Conservation (phyloP, 2,888 invertebrate species). For the Callyntrura guangdongensis region DNA sequence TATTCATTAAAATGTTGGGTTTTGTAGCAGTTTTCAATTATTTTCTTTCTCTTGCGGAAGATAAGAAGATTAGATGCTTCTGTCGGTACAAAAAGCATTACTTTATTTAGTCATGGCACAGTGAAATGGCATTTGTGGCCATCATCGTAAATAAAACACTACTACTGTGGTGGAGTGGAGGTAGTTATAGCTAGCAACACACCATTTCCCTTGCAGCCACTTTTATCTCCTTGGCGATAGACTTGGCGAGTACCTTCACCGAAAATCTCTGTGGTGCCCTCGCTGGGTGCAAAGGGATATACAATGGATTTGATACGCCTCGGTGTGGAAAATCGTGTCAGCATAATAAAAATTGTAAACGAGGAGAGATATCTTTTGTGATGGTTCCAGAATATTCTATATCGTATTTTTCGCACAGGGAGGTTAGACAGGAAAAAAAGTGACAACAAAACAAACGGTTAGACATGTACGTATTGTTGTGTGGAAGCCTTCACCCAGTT, state of each 20-base stretch:
- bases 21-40: constrained; percentile 36
- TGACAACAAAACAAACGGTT: neutral
- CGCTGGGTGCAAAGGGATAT: neutral
- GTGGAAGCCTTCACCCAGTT: neutral
- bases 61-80: constrained; percentile 52
- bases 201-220: neutral
- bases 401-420: neutral
- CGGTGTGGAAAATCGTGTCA: constrained; percentile 39
- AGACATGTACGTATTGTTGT: neutral
- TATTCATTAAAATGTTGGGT: constrained; percentile 43
- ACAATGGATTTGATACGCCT: constrained; percentile 32
- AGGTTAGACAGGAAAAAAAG: neutral
- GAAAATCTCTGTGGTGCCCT: neutral
- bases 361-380: neutral
- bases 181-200: neutral
- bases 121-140: neutral
- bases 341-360: constrained; percentile 48
- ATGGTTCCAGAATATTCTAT: neutral
- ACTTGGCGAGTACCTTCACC: neutral
- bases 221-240: neutral
- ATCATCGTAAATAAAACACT: neutral
- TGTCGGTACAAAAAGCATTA: neutral
- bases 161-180: neutral
- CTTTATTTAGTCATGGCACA: neutral
- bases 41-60: constrained; percentile 42